These are phyloP conservation scores for Beris chalybata DNA, from an alignment of 2,888 invertebrate species.

Conservation along the genomic window DNA sequence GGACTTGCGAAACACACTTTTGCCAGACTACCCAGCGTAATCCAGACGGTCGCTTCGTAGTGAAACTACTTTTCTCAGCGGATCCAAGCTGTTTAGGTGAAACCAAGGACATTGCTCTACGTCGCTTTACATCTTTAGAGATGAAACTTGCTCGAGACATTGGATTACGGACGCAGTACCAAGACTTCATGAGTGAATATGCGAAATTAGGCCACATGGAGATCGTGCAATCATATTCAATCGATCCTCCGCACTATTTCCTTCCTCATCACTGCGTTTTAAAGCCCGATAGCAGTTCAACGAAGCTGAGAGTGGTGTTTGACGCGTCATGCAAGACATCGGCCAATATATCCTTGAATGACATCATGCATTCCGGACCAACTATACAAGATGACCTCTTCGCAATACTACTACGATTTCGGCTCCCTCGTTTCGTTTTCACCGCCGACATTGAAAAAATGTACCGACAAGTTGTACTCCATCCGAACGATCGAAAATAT, in stretches of 20 bases:
- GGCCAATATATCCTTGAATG: not conserved
- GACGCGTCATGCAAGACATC: not conserved
- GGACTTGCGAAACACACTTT: constrained; percentile 1
- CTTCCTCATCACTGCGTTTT: constrained; percentile 9
- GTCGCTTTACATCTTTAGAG: not conserved
- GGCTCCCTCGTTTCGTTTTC: not conserved
- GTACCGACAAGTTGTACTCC: too few relatives aligned
- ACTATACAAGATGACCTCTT: constrained; percentile 10
- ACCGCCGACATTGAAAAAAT: not conserved
- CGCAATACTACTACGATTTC: not conserved
- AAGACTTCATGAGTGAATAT: constrained; percentile 1
- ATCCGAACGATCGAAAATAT: not conserved
- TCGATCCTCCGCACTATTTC: not conserved
- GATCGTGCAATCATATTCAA: not conserved
- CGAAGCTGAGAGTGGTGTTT: not conserved
- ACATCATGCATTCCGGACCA: not conserved
- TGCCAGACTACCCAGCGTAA: not conserved
- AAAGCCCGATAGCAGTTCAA: not conserved
- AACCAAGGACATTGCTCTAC: not conserved
- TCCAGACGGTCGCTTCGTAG: not conserved
- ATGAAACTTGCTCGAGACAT: too few relatives aligned
- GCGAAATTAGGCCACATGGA: not conserved
- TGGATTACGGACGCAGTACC: not conserved
- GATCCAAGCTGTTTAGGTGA: not conserved
- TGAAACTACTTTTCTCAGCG: not conserved